phyloP scores from a whole-genome alignment of 2,888 invertebrate species.

The Chrysina gloriosa region DNA sequence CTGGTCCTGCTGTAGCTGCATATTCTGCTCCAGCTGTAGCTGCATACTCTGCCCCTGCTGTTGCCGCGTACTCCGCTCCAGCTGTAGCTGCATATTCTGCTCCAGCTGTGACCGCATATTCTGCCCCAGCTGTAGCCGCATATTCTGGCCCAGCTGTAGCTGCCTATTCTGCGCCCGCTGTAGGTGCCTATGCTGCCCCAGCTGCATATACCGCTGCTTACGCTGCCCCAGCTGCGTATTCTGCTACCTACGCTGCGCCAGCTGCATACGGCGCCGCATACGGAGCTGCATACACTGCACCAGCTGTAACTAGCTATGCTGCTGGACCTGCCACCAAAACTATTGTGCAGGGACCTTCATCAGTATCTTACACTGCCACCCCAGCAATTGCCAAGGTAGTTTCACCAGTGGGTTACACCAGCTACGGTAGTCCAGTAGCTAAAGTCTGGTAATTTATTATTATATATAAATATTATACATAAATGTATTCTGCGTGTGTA shows the following conservation, averaged over 20 bases:
- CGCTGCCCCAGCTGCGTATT: constrained; percentile 38
- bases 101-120: constrained; percentile 34
- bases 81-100: constrained; percentile 33
- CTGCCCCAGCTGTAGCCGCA: constrained; percentile 38
- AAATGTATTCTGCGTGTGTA: background rate
- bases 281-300: constrained; percentile 49
- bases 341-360: constrained; percentile 34
- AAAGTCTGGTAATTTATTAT: constrained; percentile 33
- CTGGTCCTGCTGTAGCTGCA: too few relatives aligned
- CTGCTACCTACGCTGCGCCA: constrained; percentile 49
- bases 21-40: constrained; percentile 55
- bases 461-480: constrained; percentile 7
- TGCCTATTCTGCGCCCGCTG: constrained; percentile 40
- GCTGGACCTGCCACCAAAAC: constrained; percentile 46
- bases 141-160: constrained; percentile 12
- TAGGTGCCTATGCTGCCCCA: constrained; percentile 17
- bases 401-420: constrained; percentile 41
- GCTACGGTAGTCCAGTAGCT: constrained; percentile 44
- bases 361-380: constrained; percentile 49
- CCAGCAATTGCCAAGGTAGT: constrained; percentile 53
- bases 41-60: constrained; percentile 34
- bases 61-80: constrained; percentile 34
- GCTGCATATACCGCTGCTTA: background rate
- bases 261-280: constrained; percentile 49
- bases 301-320: constrained; percentile 47